Base-by-base conservation (phyloP, 1,140 invertebrate species). In the Cotesia chilonis region DNA sequence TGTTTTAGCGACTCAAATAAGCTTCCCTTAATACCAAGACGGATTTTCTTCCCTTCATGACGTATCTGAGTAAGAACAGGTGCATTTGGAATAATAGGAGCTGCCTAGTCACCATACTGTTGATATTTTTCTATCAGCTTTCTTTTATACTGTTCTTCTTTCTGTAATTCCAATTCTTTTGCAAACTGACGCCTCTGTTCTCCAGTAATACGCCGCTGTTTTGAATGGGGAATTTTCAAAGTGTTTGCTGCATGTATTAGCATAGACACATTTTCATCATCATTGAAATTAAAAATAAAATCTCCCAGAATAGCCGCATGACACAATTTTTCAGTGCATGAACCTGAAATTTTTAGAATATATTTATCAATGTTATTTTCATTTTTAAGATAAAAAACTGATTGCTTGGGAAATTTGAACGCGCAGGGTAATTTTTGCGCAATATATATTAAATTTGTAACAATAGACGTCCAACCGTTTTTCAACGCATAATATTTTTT, bases 41-140 rank as follows among this genome's bases (percentile, higher is more conserved):
- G 14, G 4, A 4, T 10, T 17, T 60, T 60, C 14, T 28, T 60
- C 2, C 14, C 57, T 60, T 60, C 57, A 17, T 4, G 2, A 2
- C 28, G 14, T 4, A 60, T 60, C 28, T 60, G 14, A 28, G 20
- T 60, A 12, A 60, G 7, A 9, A 60, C 57, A 3, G 14, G 28
- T 35, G 5, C 6, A 35, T 60, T 17, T 3, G 57, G 57, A 35
- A 60, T 60, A 4, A 60, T 60, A 4, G 57, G 57, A 10, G 57
- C 14, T 28, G 28, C 28, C 14, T 17, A 17, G 4, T 60, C 10
- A 35, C 57, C 14, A 10, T 60, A 60, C 4, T 60, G 3, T 17
- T 60, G 57, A 10, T 60, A 60, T 60, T 60, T 60, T 60, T 60
- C 14, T 20, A 60, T 28, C 3, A 60, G 14, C 2, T 28, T 35